Percentiles rank a stretch among this genome's conserved stretches.
These are phyloP conservation scores for Xanthostigma xanthostigma DNA, from an alignment of 2,888 invertebrate species.

Conservation along the genomic window DNA sequence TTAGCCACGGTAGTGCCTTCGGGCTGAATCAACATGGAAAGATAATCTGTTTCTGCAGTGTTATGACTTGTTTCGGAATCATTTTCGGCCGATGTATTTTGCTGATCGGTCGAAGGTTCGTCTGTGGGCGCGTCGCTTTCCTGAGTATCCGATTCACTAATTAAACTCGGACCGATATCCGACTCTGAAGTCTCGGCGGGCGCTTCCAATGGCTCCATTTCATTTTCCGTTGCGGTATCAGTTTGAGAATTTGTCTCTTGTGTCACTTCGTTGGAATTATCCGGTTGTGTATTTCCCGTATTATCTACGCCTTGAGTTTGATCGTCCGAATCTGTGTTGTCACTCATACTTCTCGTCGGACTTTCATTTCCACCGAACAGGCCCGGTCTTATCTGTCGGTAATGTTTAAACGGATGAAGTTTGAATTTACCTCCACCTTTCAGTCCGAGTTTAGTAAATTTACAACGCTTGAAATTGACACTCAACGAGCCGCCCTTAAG, in stretches of 20 bases:
- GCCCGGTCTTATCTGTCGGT: constrained; percentile 13
- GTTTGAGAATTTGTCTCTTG: no score
- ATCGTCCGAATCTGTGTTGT: no score
- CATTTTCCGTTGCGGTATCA: background rate
- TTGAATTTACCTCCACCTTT: constrained; percentile 25
- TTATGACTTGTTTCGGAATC: background rate
- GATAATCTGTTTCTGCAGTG: background rate
- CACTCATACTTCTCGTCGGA: no score
- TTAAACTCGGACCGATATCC: no score
- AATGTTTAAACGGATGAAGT: background rate
- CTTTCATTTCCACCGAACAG: constrained; percentile 14
- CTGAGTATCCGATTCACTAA: background rate
- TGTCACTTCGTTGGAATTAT: background rate
- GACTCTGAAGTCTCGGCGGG: no score
- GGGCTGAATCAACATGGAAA: no score
- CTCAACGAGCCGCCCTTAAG: constrained; percentile 15
- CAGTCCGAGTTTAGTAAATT: constrained; percentile 19
- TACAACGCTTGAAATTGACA: no score
- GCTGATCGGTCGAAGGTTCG: background rate
- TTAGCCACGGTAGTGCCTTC: no score
- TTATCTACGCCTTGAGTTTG: no score
- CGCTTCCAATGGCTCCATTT: background rate
- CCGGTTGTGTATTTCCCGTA: no score
- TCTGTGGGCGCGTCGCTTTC: background rate
- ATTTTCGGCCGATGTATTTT: background rate